Base-by-base conservation (phyloP, 2,888 invertebrate species). In the Drosophila niveifrons region DNA sequence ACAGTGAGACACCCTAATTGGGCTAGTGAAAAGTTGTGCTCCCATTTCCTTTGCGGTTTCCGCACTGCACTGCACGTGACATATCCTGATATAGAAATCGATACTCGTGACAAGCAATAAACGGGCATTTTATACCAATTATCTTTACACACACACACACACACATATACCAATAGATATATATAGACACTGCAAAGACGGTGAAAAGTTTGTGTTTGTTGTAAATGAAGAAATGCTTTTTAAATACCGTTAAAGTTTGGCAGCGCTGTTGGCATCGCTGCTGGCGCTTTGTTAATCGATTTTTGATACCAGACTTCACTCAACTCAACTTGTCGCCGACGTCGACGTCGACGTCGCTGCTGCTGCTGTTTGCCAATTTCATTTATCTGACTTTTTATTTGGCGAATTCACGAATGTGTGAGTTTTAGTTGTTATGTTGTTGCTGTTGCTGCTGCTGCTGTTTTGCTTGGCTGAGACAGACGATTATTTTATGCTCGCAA, bases 401-500 rank as follows among this genome's bases (percentile, higher is more conserved):
- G 71, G 58, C 61, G 63, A 68, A 78, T 77, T 77, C 78, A 74
- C 78, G 78, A 78, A 78, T 78, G 68, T 76, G 75, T 63, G 77
- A 82, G 84, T 64, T 77, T 66, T 66, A 71, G 69, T 77, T 75
- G 51, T 48, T 57, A 36, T 31, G 48, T 43, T 66, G 59, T 15
- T 59, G 58, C 28, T 58, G 72, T 43, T 64, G 34, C 9, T 44
- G 56, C n/a, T 61, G 64, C 58, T 66, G 69, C 50, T 75, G 72
- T 80, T 79, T 73, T 63, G 66, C 62, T 63, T 76, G 72, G 65
- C 72, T 58, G 58, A 44, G 61, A 66, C 69, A 69, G 72, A 78
- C 82, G 82, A 80, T 86, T 83, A 83, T 86, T 83, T 83, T 83
- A 83, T 83, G 86, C 86, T 83, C 51, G 78, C 82, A 87, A 84